These are phyloP conservation scores for Apis florea DNA, from an alignment of 1,140 invertebrate genomes.

Conservation along the genomic window DNA sequence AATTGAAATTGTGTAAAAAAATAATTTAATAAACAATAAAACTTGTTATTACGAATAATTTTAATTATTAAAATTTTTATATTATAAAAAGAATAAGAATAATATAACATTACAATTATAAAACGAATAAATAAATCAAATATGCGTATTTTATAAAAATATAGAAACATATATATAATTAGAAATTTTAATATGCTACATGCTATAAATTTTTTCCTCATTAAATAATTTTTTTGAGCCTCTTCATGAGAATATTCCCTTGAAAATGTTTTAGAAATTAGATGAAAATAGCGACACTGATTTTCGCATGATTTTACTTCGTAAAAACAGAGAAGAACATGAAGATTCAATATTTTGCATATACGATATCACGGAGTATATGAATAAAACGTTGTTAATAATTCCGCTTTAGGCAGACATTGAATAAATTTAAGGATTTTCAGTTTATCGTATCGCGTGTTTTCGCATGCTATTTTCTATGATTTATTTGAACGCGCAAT, in stretches of 20 bases:
- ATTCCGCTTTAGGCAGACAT: neutral
- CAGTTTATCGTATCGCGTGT: conserved; percentile 6
- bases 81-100: too few species aligned
- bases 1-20: too few species aligned
- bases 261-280: neutral
- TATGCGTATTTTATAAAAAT: too few species aligned
- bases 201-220: neutral
- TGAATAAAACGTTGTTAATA: conserved; percentile 5
- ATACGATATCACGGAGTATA: too few species aligned
- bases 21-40: too few species aligned
- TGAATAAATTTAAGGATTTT: conserved; percentile 4
- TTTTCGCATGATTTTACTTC: conserved; percentile 7
- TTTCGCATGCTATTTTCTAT: neutral
- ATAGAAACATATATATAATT: too few species aligned
- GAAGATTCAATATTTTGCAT: neutral
- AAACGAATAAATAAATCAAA: too few species aligned
- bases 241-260: neutral
- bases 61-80: too few species aligned
- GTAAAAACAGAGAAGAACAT: neutral
- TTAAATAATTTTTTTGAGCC: neutral
- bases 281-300: neutral
- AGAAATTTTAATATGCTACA: neutral
- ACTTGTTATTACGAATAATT: too few species aligned
- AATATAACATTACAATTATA: too few species aligned
- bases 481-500: conserved; percentile 8